Evolutionary conservation across 2,797 vertebrate species (phyloP).

Genomic region (Fundulus diaphanus): DNA sequence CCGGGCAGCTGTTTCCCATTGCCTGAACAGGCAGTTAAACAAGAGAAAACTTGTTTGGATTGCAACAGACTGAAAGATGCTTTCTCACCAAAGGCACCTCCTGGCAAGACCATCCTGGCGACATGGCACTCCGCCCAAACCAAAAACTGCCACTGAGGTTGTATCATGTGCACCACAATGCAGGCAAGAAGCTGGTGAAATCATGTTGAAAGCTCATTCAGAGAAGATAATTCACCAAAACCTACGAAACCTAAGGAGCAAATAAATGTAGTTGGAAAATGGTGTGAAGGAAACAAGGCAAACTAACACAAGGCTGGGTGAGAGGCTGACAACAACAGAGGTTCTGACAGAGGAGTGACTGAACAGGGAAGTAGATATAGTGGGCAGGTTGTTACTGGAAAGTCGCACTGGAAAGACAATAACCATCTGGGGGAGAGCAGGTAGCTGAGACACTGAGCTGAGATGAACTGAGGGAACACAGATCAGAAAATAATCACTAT

Average conservation of each 20-base stretch:
- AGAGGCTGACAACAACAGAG: background rate
- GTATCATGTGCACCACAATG: background rate
- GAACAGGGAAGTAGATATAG: background rate
- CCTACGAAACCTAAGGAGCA: background rate
- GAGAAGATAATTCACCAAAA: background rate
- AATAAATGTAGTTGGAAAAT: background rate
- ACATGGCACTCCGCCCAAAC: too few species aligned
- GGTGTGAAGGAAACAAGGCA: background rate
- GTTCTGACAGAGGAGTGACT: background rate
- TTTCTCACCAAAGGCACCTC: background rate
- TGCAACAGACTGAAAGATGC: background rate
- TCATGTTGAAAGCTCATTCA: background rate
- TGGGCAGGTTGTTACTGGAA: background rate
- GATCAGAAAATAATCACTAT: background rate
- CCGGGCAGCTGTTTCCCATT: background rate
- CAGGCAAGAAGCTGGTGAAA: background rate
- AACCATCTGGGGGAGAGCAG: background rate
- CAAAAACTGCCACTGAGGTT: background rate
- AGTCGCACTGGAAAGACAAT: background rate
- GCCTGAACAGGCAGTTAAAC: background rate
- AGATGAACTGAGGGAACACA: background rate
- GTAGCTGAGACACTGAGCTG: background rate
- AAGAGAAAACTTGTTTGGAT: too few species aligned
- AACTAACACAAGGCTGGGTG: background rate
- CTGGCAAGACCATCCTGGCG: background rate